Evolutionary conservation across 2,797 vertebrate genomes (phyloP), one percentile per base, ranked within the genome.

Genomic region (Ctenopoma kingsleyae): DNA sequence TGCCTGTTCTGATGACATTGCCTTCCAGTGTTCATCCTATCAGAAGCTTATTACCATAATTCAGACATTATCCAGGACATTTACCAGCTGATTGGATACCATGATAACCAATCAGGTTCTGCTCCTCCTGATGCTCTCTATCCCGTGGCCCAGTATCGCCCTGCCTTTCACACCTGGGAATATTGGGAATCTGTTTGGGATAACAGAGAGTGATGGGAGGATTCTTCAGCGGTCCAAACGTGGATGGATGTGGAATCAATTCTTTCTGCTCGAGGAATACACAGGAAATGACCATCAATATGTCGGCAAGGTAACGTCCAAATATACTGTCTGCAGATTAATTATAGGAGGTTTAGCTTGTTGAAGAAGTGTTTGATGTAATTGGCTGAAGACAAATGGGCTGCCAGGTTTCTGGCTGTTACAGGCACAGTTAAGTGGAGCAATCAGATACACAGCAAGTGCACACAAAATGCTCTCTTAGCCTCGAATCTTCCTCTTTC

Each of bases 221-320:
- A 87, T 92, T 56, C 93, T 99, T 8, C 95, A 95, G 68, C 97
- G 98, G n/a, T 94, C 92, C 89, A 99, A 99, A 76, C 94, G 98
- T 35, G 97, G 97, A 71, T 99, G 98, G 98, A 98, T 98, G 98
- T 99, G 98, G 98, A 99, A 99, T 93, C 97, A 98, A 81, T 99
- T 99, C 94, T 99, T 99, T 93, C 94, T 99, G 80, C 91, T 99
- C 56, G 98, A 99, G 88, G 98, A 99, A 82, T 99, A 98, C 79
- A 94, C 95, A n/a, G 98, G 98, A 75, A 95, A 94, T n/a, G 97
- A 98, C 81, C 96, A 96, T 79, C 98, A 99, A 76, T 99, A 99
- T 0, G 98, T 99, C 49, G 98, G 98, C 89, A 99, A 99, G 97
- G 98, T 99, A 97, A 95, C 91, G 40, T 77, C 63, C 38, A 30